A percentile compares a stretch with the other conserved stretches of the same genome.
Evolutionary conservation across 2,797 vertebrate species (phyloP).

Genomic region (Hybognathus amarus): DNA sequence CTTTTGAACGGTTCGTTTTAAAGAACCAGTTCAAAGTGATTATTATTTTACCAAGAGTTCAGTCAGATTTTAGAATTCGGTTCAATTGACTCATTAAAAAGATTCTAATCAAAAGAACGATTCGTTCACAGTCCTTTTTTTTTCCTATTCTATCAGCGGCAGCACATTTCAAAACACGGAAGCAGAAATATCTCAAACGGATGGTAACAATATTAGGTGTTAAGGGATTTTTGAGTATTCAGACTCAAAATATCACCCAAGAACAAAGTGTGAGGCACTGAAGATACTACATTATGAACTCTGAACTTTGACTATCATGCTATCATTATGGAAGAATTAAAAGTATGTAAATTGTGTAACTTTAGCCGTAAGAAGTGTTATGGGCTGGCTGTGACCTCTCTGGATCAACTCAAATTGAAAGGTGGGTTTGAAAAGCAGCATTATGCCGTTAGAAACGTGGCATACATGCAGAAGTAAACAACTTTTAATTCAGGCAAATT

Average conservation of each 20-base stretch:
- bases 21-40: background rate
- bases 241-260: background rate
- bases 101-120: background rate
- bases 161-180: constrained; percentile 23
- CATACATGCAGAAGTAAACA: background rate
- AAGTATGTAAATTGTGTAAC: constrained; percentile 77
- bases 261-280: background rate
- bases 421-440: constrained; percentile 65
- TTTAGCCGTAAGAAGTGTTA: constrained; percentile 70
- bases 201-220: background rate
- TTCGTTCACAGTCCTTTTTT: background rate
- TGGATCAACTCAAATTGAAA: constrained; percentile 75
- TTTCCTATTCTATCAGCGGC: background rate
- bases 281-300: background rate
- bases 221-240: background rate
- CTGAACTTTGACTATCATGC: constrained; percentile 12
- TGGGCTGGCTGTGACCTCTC: constrained; percentile 71
- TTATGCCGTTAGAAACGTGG: background rate
- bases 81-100: background rate
- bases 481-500: background rate
- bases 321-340: constrained; percentile 69
- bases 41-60: background rate
- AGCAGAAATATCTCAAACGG: background rate
- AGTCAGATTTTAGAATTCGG: background rate
- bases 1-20: constrained; percentile 7